A percentile compares a stretch with the other conserved stretches of the same genome.
These are phyloP conservation scores for Disparrhopalites patrizii DNA, from an alignment of 2,888 invertebrate species.

Conservation along the genomic window DNA sequence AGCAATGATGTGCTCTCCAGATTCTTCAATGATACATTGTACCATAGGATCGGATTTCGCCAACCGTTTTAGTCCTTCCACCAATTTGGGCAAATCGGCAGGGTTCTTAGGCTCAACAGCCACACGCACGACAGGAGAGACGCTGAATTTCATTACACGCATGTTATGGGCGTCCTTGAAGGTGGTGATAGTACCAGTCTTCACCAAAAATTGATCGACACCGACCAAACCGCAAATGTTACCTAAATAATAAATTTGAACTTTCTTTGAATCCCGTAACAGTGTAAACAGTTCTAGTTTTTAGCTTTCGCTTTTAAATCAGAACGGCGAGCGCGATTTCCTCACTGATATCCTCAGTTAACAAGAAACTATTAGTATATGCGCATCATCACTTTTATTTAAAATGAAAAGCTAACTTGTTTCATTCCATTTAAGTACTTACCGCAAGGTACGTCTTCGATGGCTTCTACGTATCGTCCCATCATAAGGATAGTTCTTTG, in stretches of 20 bases:
- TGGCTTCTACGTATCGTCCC: slow-evolving; percentile 99
- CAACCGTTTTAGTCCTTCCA: slow-evolving; percentile 94
- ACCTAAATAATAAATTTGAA: slow-evolving; percentile 54
- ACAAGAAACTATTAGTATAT: slow-evolving; percentile 19
- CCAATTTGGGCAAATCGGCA: slow-evolving; percentile 97
- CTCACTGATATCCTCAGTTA: slow-evolving; percentile 17
- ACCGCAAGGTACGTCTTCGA: slow-evolving; percentile 97
- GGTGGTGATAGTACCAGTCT: slow-evolving; percentile 98
- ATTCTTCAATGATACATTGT: slow-evolving; percentile 98
- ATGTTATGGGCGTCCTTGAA: slow-evolving; percentile 99
- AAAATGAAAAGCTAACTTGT: neutral
- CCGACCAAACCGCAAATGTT: slow-evolving; percentile 99
- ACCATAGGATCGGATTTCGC: slow-evolving; percentile 99
- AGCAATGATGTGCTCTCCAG: slow-evolving; percentile 99
- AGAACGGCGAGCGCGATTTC: slow-evolving; percentile 28
- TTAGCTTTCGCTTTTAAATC: slow-evolving; percentile 5
- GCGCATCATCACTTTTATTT: slow-evolving; percentile 14
- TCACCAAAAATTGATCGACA: slow-evolving; percentile 98
- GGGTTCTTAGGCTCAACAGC: slow-evolving; percentile 99
- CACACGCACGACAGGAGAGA: slow-evolving; percentile 98
- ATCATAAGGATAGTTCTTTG: slow-evolving; percentile 99
- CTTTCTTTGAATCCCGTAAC: neutral
- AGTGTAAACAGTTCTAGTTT: neutral
- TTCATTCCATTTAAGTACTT: slow-evolving; percentile 49
- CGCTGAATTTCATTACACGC: slow-evolving; percentile 99